These are phyloP conservation scores for Lasiurus cinereus DNA, from an alignment of 2,113 vertebrate genomes.

Conservation along the genomic window DNA sequence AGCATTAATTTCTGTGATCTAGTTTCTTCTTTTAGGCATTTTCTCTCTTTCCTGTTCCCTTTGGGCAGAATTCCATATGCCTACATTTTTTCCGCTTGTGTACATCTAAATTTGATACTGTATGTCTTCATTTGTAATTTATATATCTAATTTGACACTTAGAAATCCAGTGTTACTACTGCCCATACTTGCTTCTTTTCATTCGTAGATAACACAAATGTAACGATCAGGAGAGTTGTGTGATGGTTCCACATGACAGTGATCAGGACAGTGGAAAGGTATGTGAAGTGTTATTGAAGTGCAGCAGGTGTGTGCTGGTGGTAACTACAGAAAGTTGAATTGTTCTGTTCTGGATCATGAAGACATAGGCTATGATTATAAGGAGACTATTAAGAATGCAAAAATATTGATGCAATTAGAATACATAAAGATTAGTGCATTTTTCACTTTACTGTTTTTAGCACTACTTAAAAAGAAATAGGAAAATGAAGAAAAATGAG, in stretches of 20 bases:
- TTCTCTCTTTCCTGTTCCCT: not conserved
- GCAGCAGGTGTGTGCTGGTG: not conserved
- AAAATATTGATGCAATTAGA: not conserved
- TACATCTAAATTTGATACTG: not conserved
- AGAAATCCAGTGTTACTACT: not conserved
- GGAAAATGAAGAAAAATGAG: not conserved
- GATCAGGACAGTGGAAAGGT: not conserved
- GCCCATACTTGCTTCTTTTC: not conserved
- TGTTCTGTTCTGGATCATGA: not conserved
- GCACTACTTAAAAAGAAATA: not conserved
- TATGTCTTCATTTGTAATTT: not conserved
- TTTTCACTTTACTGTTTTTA: not conserved
- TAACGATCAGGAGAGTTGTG: not conserved
- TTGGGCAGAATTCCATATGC: not conserved
- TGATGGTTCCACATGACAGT: not conserved
- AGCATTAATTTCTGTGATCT: not conserved
- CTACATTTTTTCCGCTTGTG: not conserved
- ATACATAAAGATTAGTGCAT: not conserved
- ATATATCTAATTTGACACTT: not conserved
- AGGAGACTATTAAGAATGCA: not conserved
- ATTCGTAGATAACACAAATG: not conserved
- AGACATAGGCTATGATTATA: not conserved
- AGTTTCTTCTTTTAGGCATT: not conserved
- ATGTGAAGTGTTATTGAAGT: not conserved
- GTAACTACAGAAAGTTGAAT: not conserved